Evolutionary conservation across 2,113 vertebrate genomes (phyloP).

Genomic region (Danio rerio): GRCz12tu NC_133191.1:25170001-25170500

Average conservation of each 20-base stretch:
- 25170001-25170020: background rate
- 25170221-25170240: background rate
- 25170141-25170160: background rate
- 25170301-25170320: background rate
- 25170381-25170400: background rate
- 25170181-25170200: background rate
- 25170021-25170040: background rate
- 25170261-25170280: background rate
- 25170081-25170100: background rate
- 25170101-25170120: background rate
- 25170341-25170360: background rate
- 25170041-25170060: background rate
- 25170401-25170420: background rate
- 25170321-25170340: background rate
- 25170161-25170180: background rate
- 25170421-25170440: background rate
- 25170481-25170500: background rate
- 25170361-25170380: background rate
- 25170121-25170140: background rate
- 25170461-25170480: background rate
- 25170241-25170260: background rate
- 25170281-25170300: too few species aligned
- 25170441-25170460: background rate
- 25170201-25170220: background rate
- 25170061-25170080: background rate